These are phyloP conservation scores for Bombus superbus DNA, from an alignment of 1,140 invertebrate species.

Conservation along the genomic window DNA sequence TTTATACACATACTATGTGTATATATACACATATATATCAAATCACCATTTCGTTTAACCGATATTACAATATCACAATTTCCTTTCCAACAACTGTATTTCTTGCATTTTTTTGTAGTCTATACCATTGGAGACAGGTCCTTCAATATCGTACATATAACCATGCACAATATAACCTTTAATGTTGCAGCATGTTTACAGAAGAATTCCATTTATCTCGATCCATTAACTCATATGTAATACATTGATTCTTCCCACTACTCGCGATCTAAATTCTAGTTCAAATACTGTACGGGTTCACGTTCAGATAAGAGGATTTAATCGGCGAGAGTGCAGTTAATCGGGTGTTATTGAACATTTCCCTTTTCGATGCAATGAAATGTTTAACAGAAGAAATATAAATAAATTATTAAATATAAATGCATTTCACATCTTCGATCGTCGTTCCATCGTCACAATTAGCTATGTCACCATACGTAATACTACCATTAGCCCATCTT, in stretches of 20 bases:
- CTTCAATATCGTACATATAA: background rate
- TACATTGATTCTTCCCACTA: background rate
- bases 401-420: too few relatives aligned
- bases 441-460: too few relatives aligned
- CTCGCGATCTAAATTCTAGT: background rate
- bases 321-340: background rate
- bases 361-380: background rate
- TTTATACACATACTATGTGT: background rate
- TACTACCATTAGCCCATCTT: too few relatives aligned
- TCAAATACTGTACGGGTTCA: background rate
- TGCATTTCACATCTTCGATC: too few relatives aligned
- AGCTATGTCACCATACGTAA: too few relatives aligned
- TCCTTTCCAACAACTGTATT: background rate
- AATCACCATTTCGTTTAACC: background rate
- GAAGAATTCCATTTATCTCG: background rate
- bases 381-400: too few relatives aligned
- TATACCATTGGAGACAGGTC: background rate
- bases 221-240: constrained; percentile 1
- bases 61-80: background rate
- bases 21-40: too few relatives aligned
- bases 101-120: background rate
- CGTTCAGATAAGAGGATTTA: background rate
- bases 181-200: background rate
- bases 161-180: background rate
- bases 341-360: background rate